Base-by-base conservation (phyloP, 2,797 vertebrate species). In the Tenualosa thibaudeaui region DNA sequence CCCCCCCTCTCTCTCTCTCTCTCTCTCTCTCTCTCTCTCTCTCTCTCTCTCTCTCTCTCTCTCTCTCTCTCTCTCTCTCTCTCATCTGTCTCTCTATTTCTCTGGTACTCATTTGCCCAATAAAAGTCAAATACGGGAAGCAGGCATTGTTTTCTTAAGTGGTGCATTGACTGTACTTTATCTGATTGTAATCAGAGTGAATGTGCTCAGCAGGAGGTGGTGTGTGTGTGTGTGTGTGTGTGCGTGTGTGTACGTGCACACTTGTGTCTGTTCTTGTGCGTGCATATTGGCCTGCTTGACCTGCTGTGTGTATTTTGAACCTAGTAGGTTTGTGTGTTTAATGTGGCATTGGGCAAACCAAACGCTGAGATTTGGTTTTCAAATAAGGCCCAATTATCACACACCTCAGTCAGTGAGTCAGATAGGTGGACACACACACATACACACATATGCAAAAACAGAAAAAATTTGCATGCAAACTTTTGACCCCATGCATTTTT, bases 81-180 rank as follows among this genome's bases (percentile, higher is more conserved):
- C n/a, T 62, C 22, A 7, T 46, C 2, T 46, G 22, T n/a, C 19
- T 89, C 85, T 86, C 31, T 31, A 86, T 62, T 87, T 71, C 26
- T 81, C 22, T 62, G 22, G n/a, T 5, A 24, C 51, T 62, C 22
- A 62, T 62, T n/a, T 62, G n/a, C 58, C 58, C 58, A 62, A 6
- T 26, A 65, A 26, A 31, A 65, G 26, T 24, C 12, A 13, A 31
- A 12, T 31, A 65, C n/a, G 62, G 62, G 62, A 65, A 65, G n/a
- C 24, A 26, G 24, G 62, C 62, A 31, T 65, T 65, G 60, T 65
- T 65, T 65, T 65, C 62, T 65, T 24, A 26, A 24, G 9, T 12
- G n/a, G 60, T 65, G 60, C 60, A 65, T 26, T 65, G 3, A 65
- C 62, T 65, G 62, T 26, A 31, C 62, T 65, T 2, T 26, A 65